Base-by-base conservation (phyloP, 2,888 invertebrate species). In the Lydus trimaculatus region DNA sequence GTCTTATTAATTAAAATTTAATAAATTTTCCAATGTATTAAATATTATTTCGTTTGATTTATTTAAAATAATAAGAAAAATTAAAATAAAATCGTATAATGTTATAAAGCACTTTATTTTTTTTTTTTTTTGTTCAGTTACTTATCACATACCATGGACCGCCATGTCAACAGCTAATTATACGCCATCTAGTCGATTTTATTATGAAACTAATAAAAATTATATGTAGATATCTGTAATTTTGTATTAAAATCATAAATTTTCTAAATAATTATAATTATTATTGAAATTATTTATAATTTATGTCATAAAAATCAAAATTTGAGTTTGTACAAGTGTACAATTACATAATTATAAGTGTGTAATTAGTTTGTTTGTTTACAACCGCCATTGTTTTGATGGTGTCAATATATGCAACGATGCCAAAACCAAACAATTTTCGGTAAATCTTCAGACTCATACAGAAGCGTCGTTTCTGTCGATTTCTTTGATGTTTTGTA, bases 141-240 rank as follows among this genome's bases (percentile, higher is more conserved):
- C 56, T 52, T 56, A 56, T 56, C 56, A 56, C 56, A 56, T 56
- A 56, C 56, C 56, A 56, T 56, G 28, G 56, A 56, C 56, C 56
- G 56, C 56, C 56, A 56, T 56, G 56, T 56, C 56, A 56, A 56
- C 56, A 56, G 28, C 56, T 56, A 56, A 56, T 56, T 28, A 56
- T 2, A 5, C 56, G 56, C 56, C 56, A 56, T 56, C 56, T 56
- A 56, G 23, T 3, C 13, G 3, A n/a, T 11, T 0, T 20, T 11
- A 7, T 6, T 2, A 2, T 1, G 8, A 17, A 48, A 8, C 9
- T 0, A 20, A 20, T 2, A 9, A 48, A 20, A 17, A 0, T 1
- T 20, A 2, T 17, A 17, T 2, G 13, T 11, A 48, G 48, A 20
- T 20, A 48, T 48, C 48, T 48, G 17, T 7, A 48, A 48, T 36